Conservation (phyloP, 2,797 vertebrate genomes). For the Prunella strophiata region DNA sequence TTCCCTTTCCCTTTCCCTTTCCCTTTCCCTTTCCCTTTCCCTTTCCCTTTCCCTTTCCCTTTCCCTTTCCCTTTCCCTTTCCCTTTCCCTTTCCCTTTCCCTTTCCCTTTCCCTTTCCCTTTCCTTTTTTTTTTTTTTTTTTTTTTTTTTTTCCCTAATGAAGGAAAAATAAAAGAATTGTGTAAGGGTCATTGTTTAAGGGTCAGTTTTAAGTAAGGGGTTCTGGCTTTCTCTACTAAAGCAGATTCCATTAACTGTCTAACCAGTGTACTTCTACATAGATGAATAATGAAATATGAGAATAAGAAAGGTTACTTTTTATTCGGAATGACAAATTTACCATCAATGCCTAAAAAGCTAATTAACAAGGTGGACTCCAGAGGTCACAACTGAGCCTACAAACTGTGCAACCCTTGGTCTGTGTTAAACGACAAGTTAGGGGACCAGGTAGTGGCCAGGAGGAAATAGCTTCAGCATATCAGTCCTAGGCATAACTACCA, state of each 20-base stretch:
- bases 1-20: not conserved
- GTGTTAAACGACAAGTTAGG: not conserved
- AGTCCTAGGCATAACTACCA: not conserved
- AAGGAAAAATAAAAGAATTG: not conserved
- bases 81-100: not conserved
- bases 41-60: not conserved
- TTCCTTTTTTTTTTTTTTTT: no score
- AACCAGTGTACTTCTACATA: not conserved
- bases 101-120: not conserved
- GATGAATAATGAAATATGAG: not conserved
- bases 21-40: not conserved
- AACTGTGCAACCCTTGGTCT: not conserved
- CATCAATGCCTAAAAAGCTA: not conserved
- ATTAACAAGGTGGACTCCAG: not conserved
- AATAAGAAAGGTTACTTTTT: not conserved
- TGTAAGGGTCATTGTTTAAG: not conserved
- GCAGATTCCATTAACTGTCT: not conserved
- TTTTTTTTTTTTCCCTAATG: no score
- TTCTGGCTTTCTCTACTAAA: not conserved
- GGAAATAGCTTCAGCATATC: not conserved
- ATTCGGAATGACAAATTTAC: not conserved
- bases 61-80: not conserved
- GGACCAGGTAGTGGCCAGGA: not conserved
- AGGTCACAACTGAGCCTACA: not conserved
- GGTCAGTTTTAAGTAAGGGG: not conserved